Evolutionary conservation across 2,113 vertebrate genomes (phyloP), one percentile per base, ranked within the genome.

Genomic region (Cyanoderma ruficeps): DNA sequence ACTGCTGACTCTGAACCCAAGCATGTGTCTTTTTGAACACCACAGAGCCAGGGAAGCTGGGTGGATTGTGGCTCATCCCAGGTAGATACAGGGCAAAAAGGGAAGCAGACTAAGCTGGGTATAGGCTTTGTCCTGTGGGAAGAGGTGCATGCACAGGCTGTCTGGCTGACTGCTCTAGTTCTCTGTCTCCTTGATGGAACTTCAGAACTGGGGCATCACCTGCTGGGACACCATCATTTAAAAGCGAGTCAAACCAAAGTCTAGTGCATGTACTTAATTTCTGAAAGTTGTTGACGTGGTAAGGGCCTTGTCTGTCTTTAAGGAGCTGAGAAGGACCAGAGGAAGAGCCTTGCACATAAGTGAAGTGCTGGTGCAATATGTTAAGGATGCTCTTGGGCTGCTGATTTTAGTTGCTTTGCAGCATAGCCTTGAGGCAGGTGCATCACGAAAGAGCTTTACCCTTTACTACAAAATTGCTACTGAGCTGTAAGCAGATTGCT

Each of bases 111-210:
- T 24, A 44, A 47, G 25, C 33, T 64, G n/a, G 70, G 60, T 46
- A 22, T 35, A 41, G 68, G 33, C 22, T 81, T 70, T 50, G 52
- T 95, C 83, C 81, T 52, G 47, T 21, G 83, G 67, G 67, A 87
- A 85, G 60, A 89, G 55, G 46, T 70, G 63, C 2, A 2, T 4
- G 13, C 35, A 15, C 10, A 15, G 65, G 24, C 56, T 92, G 79
- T 57, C 91, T 96, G 90, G 8, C 87, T 94, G 63, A 53, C n/a
- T 96, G 96, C 46, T 96, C 93, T 57, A 92, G 72, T 88, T 96
- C 72, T 90, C 44, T 74, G 23, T 83, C 80, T 93, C 88, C 86
- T 88, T 88, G 22, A 8, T 90, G 79, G 60, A 81, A 44, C 64
- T 74, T 76, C 49, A 70, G 79, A 96, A 81, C 71, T 96, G 85